A percentile compares a stretch with the other conserved stretches of the same genome.
Evolutionary conservation across 2,797 vertebrate species (phyloP).

Genomic region (Acanthurus lineatus): DNA sequence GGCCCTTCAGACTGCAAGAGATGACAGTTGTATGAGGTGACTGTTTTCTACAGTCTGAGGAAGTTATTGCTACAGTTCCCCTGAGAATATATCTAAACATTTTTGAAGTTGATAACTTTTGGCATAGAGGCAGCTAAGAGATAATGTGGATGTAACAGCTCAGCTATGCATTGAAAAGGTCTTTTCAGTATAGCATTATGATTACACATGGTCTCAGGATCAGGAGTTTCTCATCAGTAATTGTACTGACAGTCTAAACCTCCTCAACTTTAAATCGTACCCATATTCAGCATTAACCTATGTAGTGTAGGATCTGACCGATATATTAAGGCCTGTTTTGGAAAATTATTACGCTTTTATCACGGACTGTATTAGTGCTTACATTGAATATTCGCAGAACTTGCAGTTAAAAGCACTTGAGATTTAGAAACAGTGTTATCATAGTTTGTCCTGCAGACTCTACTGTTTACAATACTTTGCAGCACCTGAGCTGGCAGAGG

Average conservation of each 20-base stretch:
- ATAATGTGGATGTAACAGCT: constrained; percentile 25
- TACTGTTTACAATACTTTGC: constrained; percentile 59
- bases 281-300: constrained; percentile 3
- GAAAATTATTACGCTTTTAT: background rate
- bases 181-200: constrained; percentile 3
- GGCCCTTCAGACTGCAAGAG: no score
- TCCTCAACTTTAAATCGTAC: background rate
- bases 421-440: constrained; percentile 47
- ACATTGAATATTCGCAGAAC: constrained; percentile 1
- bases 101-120: constrained; percentile 9
- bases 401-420: constrained; percentile 42
- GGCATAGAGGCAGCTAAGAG: constrained; percentile 1
- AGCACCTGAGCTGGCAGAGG: constrained; percentile 62
- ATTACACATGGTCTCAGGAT: background rate
- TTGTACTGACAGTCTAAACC: background rate
- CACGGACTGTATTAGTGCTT: background rate
- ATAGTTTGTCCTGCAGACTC: constrained; percentile 43
- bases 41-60: background rate
- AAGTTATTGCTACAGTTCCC: constrained; percentile 7
- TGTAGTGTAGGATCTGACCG: background rate
- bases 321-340: background rate
- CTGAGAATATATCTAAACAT: background rate
- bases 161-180: background rate
- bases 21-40: no score
- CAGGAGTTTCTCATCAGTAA: background rate